phyloP scores from a whole-genome alignment of 2,797 vertebrate genomes.

The Scolopax bukidnonensis region DNA sequence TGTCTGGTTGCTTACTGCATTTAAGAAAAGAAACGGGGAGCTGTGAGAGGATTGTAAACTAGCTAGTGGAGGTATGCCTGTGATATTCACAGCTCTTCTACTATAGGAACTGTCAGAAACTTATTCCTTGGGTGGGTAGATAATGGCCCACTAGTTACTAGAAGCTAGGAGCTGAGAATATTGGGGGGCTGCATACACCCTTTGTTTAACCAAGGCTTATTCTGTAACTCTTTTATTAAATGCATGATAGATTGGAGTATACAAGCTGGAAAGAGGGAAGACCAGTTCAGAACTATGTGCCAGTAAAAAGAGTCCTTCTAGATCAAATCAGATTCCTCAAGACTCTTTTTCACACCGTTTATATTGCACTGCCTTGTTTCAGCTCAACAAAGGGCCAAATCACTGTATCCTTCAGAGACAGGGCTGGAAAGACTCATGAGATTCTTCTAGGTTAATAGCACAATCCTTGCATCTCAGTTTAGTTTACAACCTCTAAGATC shows the following conservation, averaged over 20 bases:
- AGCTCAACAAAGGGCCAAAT: neutral
- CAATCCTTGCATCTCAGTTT: neutral
- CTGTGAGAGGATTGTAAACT: neutral
- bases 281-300: neutral
- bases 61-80: neutral
- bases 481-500: neutral
- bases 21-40: neutral
- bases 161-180: neutral
- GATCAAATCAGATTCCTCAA: neutral
- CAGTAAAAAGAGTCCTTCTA: neutral
- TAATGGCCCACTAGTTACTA: neutral
- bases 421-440: neutral
- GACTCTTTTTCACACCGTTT: neutral
- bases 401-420: neutral
- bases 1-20: neutral
- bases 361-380: neutral
- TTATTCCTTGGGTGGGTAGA: neutral
- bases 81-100: neutral
- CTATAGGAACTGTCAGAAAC: neutral
- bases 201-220: slow-evolving; percentile 8
- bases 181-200: neutral
- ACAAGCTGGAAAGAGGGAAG: neutral
- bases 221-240: slow-evolving; percentile 6
- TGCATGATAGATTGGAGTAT: neutral
- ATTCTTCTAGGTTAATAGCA: neutral